Conservation (phyloP, 2,888 invertebrate species). For the Tineola bisselliella region DNA sequence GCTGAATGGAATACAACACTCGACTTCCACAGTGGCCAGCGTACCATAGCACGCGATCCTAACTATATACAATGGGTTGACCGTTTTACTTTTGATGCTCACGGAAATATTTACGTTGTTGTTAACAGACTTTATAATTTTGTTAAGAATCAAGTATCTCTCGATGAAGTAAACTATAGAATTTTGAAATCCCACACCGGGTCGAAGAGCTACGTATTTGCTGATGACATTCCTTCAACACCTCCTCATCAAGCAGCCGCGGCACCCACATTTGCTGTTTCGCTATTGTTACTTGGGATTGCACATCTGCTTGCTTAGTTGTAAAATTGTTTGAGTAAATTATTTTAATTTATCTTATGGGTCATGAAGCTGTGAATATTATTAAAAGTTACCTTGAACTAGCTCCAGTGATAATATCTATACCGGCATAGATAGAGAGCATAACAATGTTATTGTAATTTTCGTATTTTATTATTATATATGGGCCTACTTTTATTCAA, state of each 20-base stretch:
- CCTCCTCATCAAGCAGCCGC: conserved; percentile 32
- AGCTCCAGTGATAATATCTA: conserved; percentile 48
- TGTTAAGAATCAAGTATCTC: conserved; percentile 68
- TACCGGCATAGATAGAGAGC: conserved; percentile 37
- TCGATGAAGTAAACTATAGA: conserved; percentile 72
- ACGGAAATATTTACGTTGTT: conserved; percentile 73
- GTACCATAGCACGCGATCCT: conserved; percentile 73
- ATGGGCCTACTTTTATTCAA: no score
- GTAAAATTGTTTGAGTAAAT: conserved; percentile 1
- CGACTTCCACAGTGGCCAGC: conserved; percentile 68
- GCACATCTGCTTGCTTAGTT: conserved; percentile 52
- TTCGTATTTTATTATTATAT: background rate
- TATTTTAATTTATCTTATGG: background rate
- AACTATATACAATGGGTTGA: conserved; percentile 78
- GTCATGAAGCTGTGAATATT: conserved; percentile 18
- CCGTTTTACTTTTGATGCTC: conserved; percentile 73
- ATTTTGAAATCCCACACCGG: conserved; percentile 71
- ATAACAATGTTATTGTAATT: background rate
- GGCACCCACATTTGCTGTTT: conserved; percentile 33
- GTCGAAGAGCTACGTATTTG: conserved; percentile 72
- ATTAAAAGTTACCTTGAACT: conserved; percentile 53
- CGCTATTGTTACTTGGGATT: conserved; percentile 37
- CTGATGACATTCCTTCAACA: conserved; percentile 35
- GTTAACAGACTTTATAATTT: conserved; percentile 76
- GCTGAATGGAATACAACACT: conserved; percentile 74